Percentiles rank a stretch among this genome's conserved stretches.
These are phyloP conservation scores for Cephus sareptanus DNA, from an alignment of 2,888 invertebrate genomes.

Conservation along the genomic window DNA sequence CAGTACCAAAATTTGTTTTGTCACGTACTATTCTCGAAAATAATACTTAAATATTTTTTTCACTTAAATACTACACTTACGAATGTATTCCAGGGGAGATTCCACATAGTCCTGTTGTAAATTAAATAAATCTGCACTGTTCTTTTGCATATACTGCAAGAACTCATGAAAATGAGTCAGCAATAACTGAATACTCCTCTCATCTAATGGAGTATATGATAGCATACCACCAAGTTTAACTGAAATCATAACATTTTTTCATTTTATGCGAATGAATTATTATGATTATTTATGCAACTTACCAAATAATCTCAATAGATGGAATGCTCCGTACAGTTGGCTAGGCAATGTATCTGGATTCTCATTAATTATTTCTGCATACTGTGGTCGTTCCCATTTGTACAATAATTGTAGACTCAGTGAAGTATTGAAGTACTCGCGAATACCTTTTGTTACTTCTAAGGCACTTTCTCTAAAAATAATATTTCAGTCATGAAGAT, in stretches of 20 bases:
- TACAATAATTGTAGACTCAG: conserved; percentile 92
- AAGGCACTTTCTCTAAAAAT: conserved; percentile 51
- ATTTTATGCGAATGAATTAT: background rate
- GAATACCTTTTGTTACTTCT: conserved; percentile 74
- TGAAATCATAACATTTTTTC: conserved; percentile 23
- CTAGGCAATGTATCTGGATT: conserved; percentile 83
- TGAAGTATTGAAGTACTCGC: conserved; percentile 94
- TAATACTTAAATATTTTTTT: background rate
- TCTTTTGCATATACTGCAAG: conserved; percentile 86
- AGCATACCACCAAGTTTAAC: conserved; percentile 89
- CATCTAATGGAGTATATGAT: conserved; percentile 89
- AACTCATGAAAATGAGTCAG: conserved; percentile 89
- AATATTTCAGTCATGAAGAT: background rate
- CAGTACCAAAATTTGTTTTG: background rate
- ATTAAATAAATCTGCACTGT: conserved; percentile 82
- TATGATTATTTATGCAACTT: conserved; percentile 17
- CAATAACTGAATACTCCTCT: conserved; percentile 87
- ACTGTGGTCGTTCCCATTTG: conserved; percentile 93
- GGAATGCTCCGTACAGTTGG: conserved; percentile 89
- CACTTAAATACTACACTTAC: conserved; percentile 66
- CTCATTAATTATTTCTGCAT: conserved; percentile 83
- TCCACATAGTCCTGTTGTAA: conserved; percentile 84
- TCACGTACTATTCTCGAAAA: background rate
- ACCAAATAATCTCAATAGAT: conserved; percentile 88
- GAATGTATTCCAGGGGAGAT: conserved; percentile 89